Percentiles rank a stretch among this genome's conserved stretches.
phyloP scores from a whole-genome alignment of 2,113 vertebrate genomes.

The Hipposideros armiger region DNA sequence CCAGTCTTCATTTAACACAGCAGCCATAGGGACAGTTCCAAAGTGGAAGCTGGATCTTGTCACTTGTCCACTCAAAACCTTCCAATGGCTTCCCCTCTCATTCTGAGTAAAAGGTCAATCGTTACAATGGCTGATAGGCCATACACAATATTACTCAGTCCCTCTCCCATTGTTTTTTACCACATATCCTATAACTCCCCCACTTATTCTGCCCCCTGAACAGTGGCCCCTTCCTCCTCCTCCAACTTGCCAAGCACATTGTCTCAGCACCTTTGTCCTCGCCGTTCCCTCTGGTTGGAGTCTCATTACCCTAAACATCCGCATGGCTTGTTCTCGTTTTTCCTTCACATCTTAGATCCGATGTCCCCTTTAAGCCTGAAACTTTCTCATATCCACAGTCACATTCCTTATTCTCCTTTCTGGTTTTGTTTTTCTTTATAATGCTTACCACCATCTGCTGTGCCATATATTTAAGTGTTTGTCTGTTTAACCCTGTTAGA shows the following conservation, averaged over 20 bases:
- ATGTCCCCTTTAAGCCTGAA: not conserved
- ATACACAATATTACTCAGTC: rapidly evolving
- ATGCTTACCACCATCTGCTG: not conserved
- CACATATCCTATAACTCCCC: rapidly evolving
- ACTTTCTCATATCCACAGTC: not conserved
- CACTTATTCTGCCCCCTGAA: not conserved
- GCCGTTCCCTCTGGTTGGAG: not conserved
- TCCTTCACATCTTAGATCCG: not conserved
- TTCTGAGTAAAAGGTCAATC: not conserved
- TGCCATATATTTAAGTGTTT: not conserved
- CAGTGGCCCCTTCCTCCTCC: rapidly evolving
- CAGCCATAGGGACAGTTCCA: not conserved
- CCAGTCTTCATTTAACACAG: not conserved
- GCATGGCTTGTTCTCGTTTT: not conserved
- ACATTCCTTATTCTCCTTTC: not conserved
- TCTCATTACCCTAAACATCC: not conserved
- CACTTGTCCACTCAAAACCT: not conserved
- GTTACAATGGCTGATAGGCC: not conserved
- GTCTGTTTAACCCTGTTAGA: not conserved
- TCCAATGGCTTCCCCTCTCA: not conserved
- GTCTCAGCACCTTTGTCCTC: not conserved
- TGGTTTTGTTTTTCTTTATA: not conserved
- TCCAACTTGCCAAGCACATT: not conserved
- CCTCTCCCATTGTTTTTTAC: not conserved
- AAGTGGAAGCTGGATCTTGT: not conserved